These are phyloP conservation scores for Coboldia fuscipes DNA, from an alignment of 1,140 invertebrate genomes.

Conservation along the genomic window DNA sequence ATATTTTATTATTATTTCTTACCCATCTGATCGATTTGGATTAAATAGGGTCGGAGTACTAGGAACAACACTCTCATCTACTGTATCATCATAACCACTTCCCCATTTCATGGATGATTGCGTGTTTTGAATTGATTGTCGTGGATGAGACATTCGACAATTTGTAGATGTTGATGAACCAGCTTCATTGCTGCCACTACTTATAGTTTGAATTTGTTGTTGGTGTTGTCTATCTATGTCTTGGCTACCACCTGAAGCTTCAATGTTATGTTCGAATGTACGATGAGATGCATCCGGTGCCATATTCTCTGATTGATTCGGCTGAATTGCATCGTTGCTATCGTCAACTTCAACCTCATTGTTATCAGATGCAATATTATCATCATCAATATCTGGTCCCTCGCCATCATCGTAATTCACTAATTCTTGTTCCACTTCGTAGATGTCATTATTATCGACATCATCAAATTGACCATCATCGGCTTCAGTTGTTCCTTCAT, in stretches of 20 bases:
- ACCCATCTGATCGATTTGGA: conserved; percentile 61
- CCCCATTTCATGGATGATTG: conserved; percentile 17
- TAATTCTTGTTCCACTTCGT: conserved; percentile 22
- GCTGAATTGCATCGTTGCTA: conserved; percentile 33
- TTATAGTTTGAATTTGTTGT: conserved; percentile 31
- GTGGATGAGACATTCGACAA: not conserved
- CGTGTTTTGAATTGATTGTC: not conserved
- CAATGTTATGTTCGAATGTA: conserved; percentile 6
- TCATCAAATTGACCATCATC: conserved; percentile 22
- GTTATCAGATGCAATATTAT: conserved; percentile 24
- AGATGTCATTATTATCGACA: conserved; percentile 28
- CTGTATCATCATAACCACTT: conserved; percentile 40
- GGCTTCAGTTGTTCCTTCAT: conserved; percentile 22
- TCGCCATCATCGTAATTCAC: conserved; percentile 19
- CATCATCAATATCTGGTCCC: conserved; percentile 17
- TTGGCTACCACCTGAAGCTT: conserved; percentile 4
- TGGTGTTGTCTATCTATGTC: conserved; percentile 12
- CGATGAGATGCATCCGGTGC: conserved; percentile 4
- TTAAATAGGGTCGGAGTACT: conserved; percentile 73
- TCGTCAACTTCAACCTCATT: conserved; percentile 48
- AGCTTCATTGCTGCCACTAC: conserved; percentile 23
- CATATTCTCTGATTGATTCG: conserved; percentile 25
- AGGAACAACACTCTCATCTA: conserved; percentile 75
- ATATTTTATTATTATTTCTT: conserved; percentile 1
- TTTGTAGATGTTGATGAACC: conserved; percentile 6